These are phyloP conservation scores for Fragum fragum DNA, from an alignment of 2,888 invertebrate species.

Conservation along the genomic window DNA sequence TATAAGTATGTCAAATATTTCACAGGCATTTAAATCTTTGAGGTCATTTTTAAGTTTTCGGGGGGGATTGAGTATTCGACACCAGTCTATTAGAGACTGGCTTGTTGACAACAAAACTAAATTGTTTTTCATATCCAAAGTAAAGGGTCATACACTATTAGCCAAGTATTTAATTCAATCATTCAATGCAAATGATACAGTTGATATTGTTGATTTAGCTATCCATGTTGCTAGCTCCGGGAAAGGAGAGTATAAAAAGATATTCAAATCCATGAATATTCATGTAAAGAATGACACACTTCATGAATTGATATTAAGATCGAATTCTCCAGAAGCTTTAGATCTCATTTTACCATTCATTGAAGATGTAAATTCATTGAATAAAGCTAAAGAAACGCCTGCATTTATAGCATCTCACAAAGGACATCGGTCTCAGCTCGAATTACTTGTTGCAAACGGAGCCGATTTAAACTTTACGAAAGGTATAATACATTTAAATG, in stretches of 20 bases:
- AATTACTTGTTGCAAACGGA: slow-evolving; percentile 26
- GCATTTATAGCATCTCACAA: slow-evolving; percentile 44
- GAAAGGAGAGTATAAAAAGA: neutral
- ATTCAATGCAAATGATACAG: neutral
- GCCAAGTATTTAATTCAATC: slow-evolving; percentile 12
- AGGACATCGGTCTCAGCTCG: slow-evolving; percentile 33
- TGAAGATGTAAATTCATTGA: slow-evolving; percentile 20
- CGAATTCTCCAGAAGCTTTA: slow-evolving; percentile 14
- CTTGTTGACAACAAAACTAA: neutral
- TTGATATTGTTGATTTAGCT: slow-evolving; percentile 24
- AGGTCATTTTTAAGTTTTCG: neutral
- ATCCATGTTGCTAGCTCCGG: slow-evolving; percentile 21
- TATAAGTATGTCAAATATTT: neutral
- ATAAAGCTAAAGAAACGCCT: slow-evolving; percentile 33
- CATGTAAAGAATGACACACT: too few species aligned
- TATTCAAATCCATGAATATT: slow-evolving; percentile 13
- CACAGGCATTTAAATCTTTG: neutral
- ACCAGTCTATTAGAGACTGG: slow-evolving; percentile 25
- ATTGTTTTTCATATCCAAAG: neutral
- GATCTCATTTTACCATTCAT: slow-evolving; percentile 18
- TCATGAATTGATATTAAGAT: slow-evolving; percentile 38
- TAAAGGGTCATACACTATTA: slow-evolving; percentile 19
- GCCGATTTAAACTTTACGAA: slow-evolving; percentile 30
- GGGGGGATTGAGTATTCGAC: neutral
- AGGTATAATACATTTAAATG: neutral